These are phyloP conservation scores for Prosopocoilus inquinatus DNA, from an alignment of 2,888 invertebrate genomes.

Conservation along the genomic window DNA sequence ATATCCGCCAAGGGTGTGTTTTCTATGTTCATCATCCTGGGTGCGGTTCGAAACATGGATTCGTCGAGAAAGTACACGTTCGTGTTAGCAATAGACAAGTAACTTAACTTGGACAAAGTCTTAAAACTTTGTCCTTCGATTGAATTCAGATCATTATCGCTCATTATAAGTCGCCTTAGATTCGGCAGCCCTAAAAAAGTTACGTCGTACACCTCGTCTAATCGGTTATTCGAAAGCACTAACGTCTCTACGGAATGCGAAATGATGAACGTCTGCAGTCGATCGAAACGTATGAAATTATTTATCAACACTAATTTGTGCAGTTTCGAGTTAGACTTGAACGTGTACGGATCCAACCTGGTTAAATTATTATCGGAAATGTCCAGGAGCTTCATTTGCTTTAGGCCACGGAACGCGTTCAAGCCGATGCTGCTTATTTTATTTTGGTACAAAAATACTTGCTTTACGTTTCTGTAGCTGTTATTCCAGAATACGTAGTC, in stretches of 20 bases:
- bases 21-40: constrained; percentile 42
- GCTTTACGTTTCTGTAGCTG: constrained; percentile 37
- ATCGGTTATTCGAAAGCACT: constrained; percentile 41
- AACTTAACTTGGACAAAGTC: constrained; percentile 39
- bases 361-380: constrained; percentile 44
- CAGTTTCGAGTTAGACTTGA: constrained; percentile 39
- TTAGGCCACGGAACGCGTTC: constrained; percentile 41
- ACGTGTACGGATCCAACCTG: constrained; percentile 39
- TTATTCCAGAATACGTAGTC: constrained; percentile 39
- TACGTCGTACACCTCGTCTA: constrained; percentile 42
- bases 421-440: constrained; percentile 36
- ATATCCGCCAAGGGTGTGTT: constrained; percentile 42
- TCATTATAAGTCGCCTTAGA: constrained; percentile 41
- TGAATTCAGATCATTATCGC: constrained; percentile 39
- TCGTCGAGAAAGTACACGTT: constrained; percentile 41
- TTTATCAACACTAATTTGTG: constrained; percentile 41
- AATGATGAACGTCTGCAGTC: constrained; percentile 39
- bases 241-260: constrained; percentile 42
- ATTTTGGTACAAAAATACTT: constrained; percentile 42
- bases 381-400: constrained; percentile 38
- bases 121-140: constrained; percentile 42
- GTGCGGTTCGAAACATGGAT: constrained; percentile 43
- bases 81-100: constrained; percentile 45
- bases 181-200: constrained; percentile 44
- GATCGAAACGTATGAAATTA: constrained; percentile 40